Evolutionary conservation across 2,113 vertebrate genomes (phyloP).

Genomic region (Peromyscus californicus): DNA sequence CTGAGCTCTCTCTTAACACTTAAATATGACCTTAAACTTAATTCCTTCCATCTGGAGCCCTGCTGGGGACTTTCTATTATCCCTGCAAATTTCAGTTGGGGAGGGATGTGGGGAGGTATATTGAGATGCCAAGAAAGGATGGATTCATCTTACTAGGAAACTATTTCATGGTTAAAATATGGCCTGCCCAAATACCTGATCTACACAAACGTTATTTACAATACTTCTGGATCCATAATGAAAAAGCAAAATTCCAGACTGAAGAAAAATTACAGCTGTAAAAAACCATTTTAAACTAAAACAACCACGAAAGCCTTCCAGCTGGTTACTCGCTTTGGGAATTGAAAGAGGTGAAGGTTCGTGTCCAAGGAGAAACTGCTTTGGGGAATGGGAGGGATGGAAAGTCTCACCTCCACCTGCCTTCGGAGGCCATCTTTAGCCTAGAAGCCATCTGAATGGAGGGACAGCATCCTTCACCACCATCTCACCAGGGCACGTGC

Average conservation of each 20-base stretch:
- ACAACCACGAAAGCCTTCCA: conserved; percentile 64
- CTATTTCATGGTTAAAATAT: conserved; percentile 4
- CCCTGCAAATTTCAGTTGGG: neutral
- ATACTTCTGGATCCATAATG: conserved; percentile 65
- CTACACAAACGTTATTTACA: conserved; percentile 67
- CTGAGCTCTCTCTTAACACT: neutral
- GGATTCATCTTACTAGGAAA: neutral
- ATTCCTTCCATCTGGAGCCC: conserved; percentile 1
- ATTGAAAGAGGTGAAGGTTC: conserved; percentile 68
- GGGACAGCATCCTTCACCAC: neutral
- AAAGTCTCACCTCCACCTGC: conserved; percentile 46
- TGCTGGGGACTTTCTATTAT: neutral
- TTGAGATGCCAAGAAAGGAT: neutral
- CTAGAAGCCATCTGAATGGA: neutral
- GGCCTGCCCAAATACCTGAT: conserved; percentile 1
- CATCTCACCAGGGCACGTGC: neutral
- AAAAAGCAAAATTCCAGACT: conserved; percentile 73
- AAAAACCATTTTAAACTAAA: conserved; percentile 69
- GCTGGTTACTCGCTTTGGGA: conserved; percentile 72
- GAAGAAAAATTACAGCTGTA: conserved; percentile 77
- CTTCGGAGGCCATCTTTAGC: neutral
- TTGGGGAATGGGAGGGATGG: conserved; percentile 48
- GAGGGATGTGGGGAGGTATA: neutral
- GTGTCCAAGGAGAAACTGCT: conserved; percentile 63
- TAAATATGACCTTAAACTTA: conserved; percentile 14